Percentiles rank a stretch among this genome's conserved stretches.
phyloP scores from a whole-genome alignment of 2,113 vertebrate species.

The Aspiorhynchus laticeps region DNA sequence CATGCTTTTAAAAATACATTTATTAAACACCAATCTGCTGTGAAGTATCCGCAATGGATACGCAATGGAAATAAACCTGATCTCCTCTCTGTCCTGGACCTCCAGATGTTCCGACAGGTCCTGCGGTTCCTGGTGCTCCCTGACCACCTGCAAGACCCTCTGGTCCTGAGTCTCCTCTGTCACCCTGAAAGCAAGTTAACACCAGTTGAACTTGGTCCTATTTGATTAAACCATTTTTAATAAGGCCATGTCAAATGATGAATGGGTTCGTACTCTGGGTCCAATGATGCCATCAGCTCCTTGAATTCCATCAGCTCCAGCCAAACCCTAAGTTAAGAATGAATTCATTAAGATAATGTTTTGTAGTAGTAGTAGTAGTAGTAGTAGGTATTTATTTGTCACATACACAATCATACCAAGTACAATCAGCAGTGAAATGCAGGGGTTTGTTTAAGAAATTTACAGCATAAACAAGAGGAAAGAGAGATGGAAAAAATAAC shows the following conservation, averaged over 20 bases:
- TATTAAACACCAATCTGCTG: background rate
- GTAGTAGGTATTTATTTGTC: no score
- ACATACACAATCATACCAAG: no score
- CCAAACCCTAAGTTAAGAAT: constrained; percentile 79
- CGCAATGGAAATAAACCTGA: constrained; percentile 75
- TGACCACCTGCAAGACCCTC: constrained; percentile 86
- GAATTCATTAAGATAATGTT: background rate
- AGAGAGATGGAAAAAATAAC: no score
- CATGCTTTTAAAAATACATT: background rate
- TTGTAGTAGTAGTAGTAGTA: no score
- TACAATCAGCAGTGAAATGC: no score
- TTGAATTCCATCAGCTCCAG: constrained; percentile 87
- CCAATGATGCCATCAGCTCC: constrained; percentile 90
- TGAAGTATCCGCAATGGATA: background rate
- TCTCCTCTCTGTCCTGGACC: constrained; percentile 86
- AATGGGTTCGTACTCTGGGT: constrained; percentile 79
- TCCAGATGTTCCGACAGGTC: constrained; percentile 88
- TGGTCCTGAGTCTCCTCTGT: constrained; percentile 86
- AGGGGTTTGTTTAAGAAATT: no score
- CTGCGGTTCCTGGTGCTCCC: constrained; percentile 86
- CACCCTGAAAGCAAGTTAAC: constrained; percentile 77
- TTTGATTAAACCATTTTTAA: background rate
- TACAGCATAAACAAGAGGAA: no score
- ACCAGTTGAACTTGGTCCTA: background rate
- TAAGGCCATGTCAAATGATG: background rate